Conservation (phyloP, 53 echinoderm and acorn worm genomes). For the Paelopatides confundens region DNA sequence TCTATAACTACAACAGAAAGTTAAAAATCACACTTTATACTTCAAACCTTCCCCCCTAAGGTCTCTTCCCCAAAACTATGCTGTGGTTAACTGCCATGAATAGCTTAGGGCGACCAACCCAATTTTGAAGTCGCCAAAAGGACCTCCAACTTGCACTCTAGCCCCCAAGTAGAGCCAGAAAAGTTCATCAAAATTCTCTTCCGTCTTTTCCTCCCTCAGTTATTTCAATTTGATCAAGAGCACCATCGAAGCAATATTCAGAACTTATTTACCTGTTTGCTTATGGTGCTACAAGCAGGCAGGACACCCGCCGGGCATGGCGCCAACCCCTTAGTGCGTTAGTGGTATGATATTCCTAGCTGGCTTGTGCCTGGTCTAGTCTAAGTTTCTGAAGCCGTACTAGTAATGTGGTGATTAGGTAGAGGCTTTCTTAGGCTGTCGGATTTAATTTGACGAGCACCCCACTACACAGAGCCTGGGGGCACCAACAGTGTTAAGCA, state of each 20-base stretch:
- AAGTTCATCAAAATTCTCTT: slow-evolving; percentile 40
- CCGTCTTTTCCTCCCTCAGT: neutral
- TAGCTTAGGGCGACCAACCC: neutral
- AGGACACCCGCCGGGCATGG: slow-evolving; percentile 78
- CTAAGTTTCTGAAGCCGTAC: slow-evolving; percentile 8
- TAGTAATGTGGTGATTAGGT: slow-evolving; percentile 48
- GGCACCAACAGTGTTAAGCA: slow-evolving; percentile 30
- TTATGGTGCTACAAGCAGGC: slow-evolving; percentile 75
- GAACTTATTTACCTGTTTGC: slow-evolving; percentile 97
- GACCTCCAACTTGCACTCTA: slow-evolving; percentile 42
- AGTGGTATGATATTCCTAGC: slow-evolving; percentile 84
- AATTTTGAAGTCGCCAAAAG: slow-evolving; percentile 15
- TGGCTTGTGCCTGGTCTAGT: slow-evolving; percentile 36
- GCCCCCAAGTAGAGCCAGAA: neutral
- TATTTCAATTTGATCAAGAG: slow-evolving; percentile 44
- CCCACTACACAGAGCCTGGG: slow-evolving; percentile 37
- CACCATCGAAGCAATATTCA: slow-evolving; percentile 9
- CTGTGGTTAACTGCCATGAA: slow-evolving; percentile 8
- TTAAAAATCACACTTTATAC: slow-evolving; percentile 17
- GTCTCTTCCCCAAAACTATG: slow-evolving; percentile 32
- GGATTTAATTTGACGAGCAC: slow-evolving; percentile 35
- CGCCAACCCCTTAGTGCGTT: slow-evolving; percentile 93
- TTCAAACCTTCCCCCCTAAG: slow-evolving; percentile 2
- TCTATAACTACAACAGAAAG: neutral
- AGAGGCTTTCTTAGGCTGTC: slow-evolving; percentile 42